Evolutionary conservation across 2,113 vertebrate genomes (phyloP), one percentile per base, ranked within the genome.

Genomic region (Gallinago jamesoni): DNA sequence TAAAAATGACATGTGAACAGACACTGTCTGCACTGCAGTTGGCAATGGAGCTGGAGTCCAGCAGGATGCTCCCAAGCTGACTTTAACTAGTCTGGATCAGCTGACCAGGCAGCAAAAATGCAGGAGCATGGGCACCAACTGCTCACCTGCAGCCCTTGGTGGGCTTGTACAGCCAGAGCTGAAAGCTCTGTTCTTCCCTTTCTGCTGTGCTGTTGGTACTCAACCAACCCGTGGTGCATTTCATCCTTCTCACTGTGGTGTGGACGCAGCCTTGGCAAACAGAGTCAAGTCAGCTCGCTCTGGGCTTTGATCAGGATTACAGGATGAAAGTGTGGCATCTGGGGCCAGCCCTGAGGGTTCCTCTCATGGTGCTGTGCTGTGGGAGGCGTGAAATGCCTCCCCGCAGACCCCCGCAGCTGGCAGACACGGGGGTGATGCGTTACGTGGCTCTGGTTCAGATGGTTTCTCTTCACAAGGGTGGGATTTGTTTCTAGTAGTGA

Each of bases 71-170:
- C n/a, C 64, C 52, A 56, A 66, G 37, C 59, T 70, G 11, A 67
- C 25, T 64, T 48, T 48, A 80, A 47, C 10, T 52, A 19, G 10
- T 18, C 48, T 2, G 1, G 28, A 15, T 52, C 41, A 86, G 4
- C 39, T n/a, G 59, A 55, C 10, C 27, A 5, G 1, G 5, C 33
- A 52, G 15, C 41, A 66, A 6, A 86, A 53, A n/a, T 67, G 20
- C 0, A 1, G 48, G 52, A 82, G n/a, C 28, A 7, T 1, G 5
- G 67, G 50, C 31, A 59, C 30, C 62, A 30, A 0, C 56, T 72
- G 84, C 73, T 90, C 14, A 31, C 33, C 66, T 75, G 5, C 41
- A 62, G 67, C 75, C 30, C 43, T 37, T 23, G 45, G 53, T 21
- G 48, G 25, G 18, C 19, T 41, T n/a, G 33, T 45, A 6, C 68